A percentile compares a stretch with the other conserved stretches of the same genome.
Conservation (phyloP, 2,888 invertebrate genomes). For the Archips crataeganus region DNA sequence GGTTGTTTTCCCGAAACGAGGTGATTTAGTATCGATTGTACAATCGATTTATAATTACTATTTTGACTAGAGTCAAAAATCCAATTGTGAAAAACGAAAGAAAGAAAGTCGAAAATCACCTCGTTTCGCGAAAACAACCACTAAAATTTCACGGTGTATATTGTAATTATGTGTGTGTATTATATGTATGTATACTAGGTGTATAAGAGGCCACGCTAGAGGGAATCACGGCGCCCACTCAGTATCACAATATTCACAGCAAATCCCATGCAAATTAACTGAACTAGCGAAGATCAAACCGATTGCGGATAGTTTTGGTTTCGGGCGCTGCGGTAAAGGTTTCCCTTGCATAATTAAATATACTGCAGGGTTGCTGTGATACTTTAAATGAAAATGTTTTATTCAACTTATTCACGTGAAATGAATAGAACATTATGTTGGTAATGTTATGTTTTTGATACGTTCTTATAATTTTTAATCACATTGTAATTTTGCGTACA, state of each 20-base stretch:
- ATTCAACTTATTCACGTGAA: neutral
- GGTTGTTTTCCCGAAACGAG: no score
- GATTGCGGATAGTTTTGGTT: conserved; percentile 30
- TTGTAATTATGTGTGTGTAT: no score
- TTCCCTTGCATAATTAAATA: conserved; percentile 19
- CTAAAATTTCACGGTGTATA: no score
- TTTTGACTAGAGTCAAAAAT: no score
- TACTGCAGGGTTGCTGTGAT: conserved; percentile 10
- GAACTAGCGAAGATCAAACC: conserved; percentile 31
- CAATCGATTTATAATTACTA: no score
- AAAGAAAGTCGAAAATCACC: no score
- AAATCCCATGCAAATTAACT: conserved; percentile 34
- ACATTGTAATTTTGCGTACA: neutral
- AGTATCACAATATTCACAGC: conserved; percentile 28
- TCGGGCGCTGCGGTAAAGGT: conserved; percentile 16
- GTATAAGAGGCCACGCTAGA: neutral
- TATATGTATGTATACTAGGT: neutral
- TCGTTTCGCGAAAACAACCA: no score
- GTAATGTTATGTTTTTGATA: no score
- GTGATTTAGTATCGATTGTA: no score
- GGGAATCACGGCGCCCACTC: conserved; percentile 11
- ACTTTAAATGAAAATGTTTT: neutral
- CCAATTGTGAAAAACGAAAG: no score
- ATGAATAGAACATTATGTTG: no score
- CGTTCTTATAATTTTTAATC: neutral